Conservation (phyloP, 2,113 vertebrate species). For the Gopherus flavomarginatus region DNA sequence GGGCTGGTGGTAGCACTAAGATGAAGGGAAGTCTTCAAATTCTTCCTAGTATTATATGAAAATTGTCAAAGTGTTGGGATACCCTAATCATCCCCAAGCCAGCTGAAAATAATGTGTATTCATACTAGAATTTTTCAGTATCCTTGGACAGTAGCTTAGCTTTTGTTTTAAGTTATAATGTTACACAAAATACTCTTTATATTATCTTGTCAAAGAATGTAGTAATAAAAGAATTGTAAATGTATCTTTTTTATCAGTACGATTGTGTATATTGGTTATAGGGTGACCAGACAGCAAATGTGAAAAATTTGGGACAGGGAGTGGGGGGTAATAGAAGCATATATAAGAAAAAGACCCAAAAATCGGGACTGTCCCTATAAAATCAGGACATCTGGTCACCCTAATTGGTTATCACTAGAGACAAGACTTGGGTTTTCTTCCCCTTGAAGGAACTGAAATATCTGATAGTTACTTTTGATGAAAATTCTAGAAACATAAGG, state of each 20-base stretch:
- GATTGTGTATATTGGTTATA: slow-evolving; percentile 70
- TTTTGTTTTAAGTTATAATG: slow-evolving; percentile 65
- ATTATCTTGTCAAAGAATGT: slow-evolving; percentile 78
- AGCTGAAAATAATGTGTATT: slow-evolving; percentile 67
- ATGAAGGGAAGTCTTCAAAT: slow-evolving; percentile 71
- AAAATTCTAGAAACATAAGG: slow-evolving; percentile 73
- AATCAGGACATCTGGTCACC: too few species aligned
- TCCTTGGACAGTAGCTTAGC: slow-evolving; percentile 72
- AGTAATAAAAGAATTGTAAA: slow-evolving; percentile 79
- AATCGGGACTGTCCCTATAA: too few species aligned
- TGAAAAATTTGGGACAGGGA: too few species aligned
- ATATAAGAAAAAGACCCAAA: too few species aligned
- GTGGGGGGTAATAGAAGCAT: too few species aligned
- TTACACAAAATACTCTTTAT: slow-evolving; percentile 75
- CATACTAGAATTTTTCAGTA: slow-evolving; percentile 66
- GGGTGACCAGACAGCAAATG: too few species aligned
- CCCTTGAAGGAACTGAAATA: slow-evolving; percentile 72
- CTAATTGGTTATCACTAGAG: slow-evolving; percentile 73
- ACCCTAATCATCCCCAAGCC: slow-evolving; percentile 62
- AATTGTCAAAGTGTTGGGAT: slow-evolving; percentile 74
- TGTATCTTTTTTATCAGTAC: slow-evolving; percentile 76
- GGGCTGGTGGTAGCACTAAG: slow-evolving; percentile 54
- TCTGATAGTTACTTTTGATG: slow-evolving; percentile 74
- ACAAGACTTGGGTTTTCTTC: slow-evolving; percentile 49
- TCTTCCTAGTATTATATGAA: slow-evolving; percentile 69